Base-by-base conservation (phyloP, 2,888 invertebrate species). In the Rhagophthalmus giganteus region DNA sequence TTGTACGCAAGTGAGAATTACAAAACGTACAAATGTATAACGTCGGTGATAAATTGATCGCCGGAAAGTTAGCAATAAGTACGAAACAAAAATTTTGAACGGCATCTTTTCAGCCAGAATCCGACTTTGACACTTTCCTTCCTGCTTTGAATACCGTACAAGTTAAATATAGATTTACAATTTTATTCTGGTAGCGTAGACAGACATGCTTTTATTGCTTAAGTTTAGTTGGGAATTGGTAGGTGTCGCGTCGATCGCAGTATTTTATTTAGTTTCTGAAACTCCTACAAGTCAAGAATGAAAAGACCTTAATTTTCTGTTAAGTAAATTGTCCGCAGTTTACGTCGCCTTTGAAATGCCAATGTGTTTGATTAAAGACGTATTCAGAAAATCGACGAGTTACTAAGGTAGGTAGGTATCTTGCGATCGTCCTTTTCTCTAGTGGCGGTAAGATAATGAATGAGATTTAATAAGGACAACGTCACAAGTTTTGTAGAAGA, bases 301-400 rank as follows among this genome's bases (percentile, higher is more conserved):
- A 48, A 48, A 48, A 24, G 48, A 40, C 41, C 48, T 41, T 48
- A 48, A 48, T 48, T 48, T 48, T 48, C 48, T 48, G 34, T 48
- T 48, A 48, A 48, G 41, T 27, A 40, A 48, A 48, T 48, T 48
- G 48, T 34, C 31, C 26, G 38, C 41, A 28, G 41, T 41, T 40
- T 41, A 30, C 33, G 28, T 35, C 26, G 34, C 48, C 15, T 38
- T 48, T 48, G 8, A 41, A 40, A 32, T 16, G 15, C 16, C 35
- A 30, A 35, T 13, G 41, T 35, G 34, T 48, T 41, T 48, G 48
- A 48, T 48, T 40, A 35, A 48, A 48, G 24, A 24, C 40, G 28
- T 20, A 46, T 48, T 35, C 48, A 35, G 11, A 10, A 25, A 48
- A 30, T 13, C 31, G n/a, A n/a, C n/a, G n/a, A n/a, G 10, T 14